Base-by-base conservation (phyloP, 2,888 invertebrate species). In the Drosophila aldrichi region DNA sequence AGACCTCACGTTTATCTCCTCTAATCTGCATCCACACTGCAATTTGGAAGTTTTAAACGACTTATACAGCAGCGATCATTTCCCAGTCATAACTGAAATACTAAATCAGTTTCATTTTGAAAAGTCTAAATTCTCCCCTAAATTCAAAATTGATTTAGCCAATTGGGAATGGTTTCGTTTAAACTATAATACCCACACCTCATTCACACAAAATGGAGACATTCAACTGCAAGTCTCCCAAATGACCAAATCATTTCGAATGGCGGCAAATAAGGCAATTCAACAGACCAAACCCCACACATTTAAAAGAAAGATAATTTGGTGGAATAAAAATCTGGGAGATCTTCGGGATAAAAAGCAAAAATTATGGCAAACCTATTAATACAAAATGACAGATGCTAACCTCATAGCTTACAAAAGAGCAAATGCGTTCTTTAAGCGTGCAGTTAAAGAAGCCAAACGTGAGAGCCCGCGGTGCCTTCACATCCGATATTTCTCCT, bases 361-460 rank as follows among this genome's bases (percentile, higher is more conserved):
- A 29, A 41, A 60, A 32, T 34, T 61, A 34, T 61, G 43, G 44
- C 49, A 57, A 51, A 34, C 25, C 43, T 64, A 64, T 41, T 57
- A 64, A 34, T 43, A 43, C 41, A 64, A 49, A 49, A 64, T 64
- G 57, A 43, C 49, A 3, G 43, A 64, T n/a, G 41, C 56, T 22
- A 65, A 52, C 44, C 20, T 22, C 20, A 52, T 58, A 43, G 64
- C 64, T 18, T 65, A 58, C 44, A 65, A 58, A 57, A 64, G 43
- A 64, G 57, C 52, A n/a, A 58, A 65, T 46, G 64, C 57, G n/a
- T 58, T n/a, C 41, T 65, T 65, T 25, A 65, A 58, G 52, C 65
- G 59, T 65, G 58, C 52, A 54, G 58, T 65, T 16, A 58, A 65
- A 65, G 32, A 44, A 52, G 65, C 54, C 34, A 58, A 65, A 32